Evolutionary conservation across 2,888 invertebrate species (phyloP), one percentile per base, ranked within the genome.

Genomic region (Eilema sororculum): DNA sequence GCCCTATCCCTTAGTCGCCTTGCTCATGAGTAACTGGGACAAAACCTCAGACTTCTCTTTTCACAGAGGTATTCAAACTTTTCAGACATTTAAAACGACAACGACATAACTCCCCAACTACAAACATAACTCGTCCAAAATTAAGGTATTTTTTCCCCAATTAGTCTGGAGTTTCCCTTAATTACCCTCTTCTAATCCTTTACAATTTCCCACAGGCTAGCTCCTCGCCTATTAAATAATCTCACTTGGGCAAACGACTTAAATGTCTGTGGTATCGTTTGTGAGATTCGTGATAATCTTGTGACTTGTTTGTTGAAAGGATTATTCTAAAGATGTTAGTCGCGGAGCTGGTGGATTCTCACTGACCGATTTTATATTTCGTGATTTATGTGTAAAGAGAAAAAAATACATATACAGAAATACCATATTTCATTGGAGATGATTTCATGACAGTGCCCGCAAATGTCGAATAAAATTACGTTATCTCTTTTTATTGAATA

Each of bases 201-300:
- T 56, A 33, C 64, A 64, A 46, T 57, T 64, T 64, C 25, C 25
- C 22, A 59, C 20, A 33, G 46, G 57, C 37, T 37, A 25, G 41
- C 37, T 62, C 65, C 59, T 69, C 56, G 60, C 65, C 59, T 69
- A 78, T 78, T 78, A 78, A 78, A 78, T 72, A 75, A 65, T 78
- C 41, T 64, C 60, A 33, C 65, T 71, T 72, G 30, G 80, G 58
- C 57, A 28, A 22, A 22, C 46, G 10, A 46, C 24, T 66, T 22
- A 79, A 77, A 68, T 56, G 57, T 63, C 58, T 41, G 37, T 64
- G 28, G 58, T 41, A 56, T 33, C 37, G 41, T 46, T 46, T 64
- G 52, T 46, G 46, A 64, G 46, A 65, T 65, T 22, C 30, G 16
- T 56, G 33, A 20, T 22, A 33, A 56, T 33, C 57, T 33, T 57